Conservation (phyloP, 2,113 vertebrate species). For the Actenoides hombroni region DNA sequence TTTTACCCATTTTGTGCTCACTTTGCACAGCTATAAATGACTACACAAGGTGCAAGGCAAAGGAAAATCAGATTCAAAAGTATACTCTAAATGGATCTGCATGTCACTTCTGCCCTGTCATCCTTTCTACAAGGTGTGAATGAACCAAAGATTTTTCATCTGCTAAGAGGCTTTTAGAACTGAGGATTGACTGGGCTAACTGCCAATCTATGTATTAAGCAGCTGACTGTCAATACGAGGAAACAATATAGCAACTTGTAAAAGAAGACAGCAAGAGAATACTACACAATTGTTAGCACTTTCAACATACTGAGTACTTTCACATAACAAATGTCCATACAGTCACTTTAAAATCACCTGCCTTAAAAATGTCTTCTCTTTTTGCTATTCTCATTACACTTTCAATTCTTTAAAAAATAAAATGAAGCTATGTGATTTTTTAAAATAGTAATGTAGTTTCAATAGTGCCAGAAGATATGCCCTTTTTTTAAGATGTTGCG, state of each 20-base stretch:
- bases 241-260: constrained; percentile 32
- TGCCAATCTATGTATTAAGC: constrained; percentile 58
- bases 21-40: constrained; percentile 44
- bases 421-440: neutral
- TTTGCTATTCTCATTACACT: neutral
- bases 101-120: constrained; percentile 61
- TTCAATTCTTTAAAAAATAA: neutral
- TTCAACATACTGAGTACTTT: neutral
- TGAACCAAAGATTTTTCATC: constrained; percentile 61
- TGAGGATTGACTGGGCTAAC: constrained; percentile 21
- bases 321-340: neutral
- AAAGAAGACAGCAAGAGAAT: neutral
- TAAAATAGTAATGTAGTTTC: neutral
- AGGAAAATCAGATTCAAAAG: constrained; percentile 23
- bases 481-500: neutral
- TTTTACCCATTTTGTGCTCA: constrained; percentile 39
- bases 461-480: neutral
- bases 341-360: neutral
- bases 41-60: constrained; percentile 31
- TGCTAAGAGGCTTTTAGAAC: constrained; percentile 57
- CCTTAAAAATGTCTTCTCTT: neutral
- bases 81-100: constrained; percentile 52
- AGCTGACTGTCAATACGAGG: constrained; percentile 37
- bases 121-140: constrained; percentile 70
- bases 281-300: neutral